These are phyloP conservation scores for Balaeniceps rex DNA, from an alignment of 2,113 vertebrate genomes.

Conservation along the genomic window DNA sequence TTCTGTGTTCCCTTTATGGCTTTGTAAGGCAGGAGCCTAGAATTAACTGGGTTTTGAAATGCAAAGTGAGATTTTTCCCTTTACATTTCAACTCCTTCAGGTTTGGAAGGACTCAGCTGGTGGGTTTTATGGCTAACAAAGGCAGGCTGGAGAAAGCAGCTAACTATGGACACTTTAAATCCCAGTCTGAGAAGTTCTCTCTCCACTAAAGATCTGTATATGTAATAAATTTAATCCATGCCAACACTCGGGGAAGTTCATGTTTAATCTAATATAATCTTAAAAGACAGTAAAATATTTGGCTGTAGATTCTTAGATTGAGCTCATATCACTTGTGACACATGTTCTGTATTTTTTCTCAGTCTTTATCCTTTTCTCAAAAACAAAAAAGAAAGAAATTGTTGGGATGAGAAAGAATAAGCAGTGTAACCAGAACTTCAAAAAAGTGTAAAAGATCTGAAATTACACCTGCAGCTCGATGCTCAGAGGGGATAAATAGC, in stretches of 20 bases:
- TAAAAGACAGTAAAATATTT: not conserved
- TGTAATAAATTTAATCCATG: not conserved
- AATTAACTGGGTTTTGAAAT: constrained; percentile 13
- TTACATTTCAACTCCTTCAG: not conserved
- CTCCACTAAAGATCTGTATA: not conserved
- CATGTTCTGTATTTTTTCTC: not conserved
- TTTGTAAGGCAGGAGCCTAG: not conserved
- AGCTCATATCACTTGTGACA: not conserved
- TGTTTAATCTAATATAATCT: not conserved
- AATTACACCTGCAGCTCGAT: not conserved
- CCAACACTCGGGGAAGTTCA: not conserved
- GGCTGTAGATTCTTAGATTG: not conserved
- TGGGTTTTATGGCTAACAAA: not conserved
- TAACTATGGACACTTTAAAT: not conserved
- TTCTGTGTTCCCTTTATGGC: not conserved
- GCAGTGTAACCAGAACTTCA: not conserved
- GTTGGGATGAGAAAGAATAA: not conserved
- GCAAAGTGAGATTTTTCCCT: not conserved
- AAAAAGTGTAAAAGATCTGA: not conserved
- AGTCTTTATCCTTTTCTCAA: not conserved
- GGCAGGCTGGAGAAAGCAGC: not conserved
- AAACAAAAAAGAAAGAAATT: not conserved
- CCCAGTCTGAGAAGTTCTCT: not conserved
- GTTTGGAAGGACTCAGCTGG: not conserved
- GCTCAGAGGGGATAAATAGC: not conserved